Conservation (phyloP, 2,797 vertebrate genomes). For the Avahi laniger region DNA sequence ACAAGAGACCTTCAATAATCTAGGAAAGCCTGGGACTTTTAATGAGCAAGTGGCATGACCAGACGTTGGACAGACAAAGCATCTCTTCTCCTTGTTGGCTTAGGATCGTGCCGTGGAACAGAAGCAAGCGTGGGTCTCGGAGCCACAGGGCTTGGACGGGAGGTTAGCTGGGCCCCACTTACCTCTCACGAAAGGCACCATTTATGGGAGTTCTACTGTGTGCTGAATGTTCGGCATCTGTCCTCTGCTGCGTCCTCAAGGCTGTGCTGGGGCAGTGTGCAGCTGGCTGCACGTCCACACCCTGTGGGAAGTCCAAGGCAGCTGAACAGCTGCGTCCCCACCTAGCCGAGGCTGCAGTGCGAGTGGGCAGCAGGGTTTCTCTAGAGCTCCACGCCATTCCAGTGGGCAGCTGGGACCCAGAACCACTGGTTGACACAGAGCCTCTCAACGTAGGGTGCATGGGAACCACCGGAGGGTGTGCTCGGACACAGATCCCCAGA, state of each 20-base stretch:
- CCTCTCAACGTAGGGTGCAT: background rate
- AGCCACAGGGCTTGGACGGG: background rate
- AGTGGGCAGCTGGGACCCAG: background rate
- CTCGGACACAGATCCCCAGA: too few relatives aligned
- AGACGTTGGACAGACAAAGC: background rate
- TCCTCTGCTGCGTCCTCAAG: fast-evolving
- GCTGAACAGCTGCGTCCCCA: fast-evolving
- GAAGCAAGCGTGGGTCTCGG: fast-evolving
- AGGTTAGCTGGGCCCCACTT: too few relatives aligned
- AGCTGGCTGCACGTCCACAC: fast-evolving
- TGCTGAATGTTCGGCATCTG: background rate
- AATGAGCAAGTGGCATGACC: background rate
- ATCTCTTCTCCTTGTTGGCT: background rate
- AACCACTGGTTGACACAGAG: fast-evolving
- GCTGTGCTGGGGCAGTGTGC: background rate
- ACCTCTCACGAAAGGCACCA: background rate
- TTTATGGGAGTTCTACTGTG: background rate
- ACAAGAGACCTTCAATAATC: background rate
- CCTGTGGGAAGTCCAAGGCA: too few relatives aligned
- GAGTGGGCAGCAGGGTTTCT: fast-evolving
- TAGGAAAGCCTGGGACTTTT: background rate
- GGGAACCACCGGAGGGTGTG: fast-evolving
- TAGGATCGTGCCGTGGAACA: fast-evolving
- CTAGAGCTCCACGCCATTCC: background rate
- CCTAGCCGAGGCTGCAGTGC: background rate